Base-by-base conservation (phyloP, 1,140 invertebrate species). In the Idris sp. region DNA sequence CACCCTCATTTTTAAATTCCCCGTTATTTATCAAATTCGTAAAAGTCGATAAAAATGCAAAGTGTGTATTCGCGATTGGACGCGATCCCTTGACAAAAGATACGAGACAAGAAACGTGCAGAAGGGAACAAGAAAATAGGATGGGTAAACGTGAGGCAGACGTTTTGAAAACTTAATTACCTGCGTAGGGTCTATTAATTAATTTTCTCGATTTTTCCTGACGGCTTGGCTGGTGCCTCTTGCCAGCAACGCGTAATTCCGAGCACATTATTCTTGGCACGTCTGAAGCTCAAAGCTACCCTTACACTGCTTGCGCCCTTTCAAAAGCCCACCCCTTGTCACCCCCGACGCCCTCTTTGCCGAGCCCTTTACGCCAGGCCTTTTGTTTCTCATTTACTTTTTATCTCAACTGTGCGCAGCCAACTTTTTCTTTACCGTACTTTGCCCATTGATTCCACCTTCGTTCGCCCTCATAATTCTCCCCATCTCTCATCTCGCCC, bases 101-200 rank as follows among this genome's bases (percentile, higher is more conserved):
- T 18, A 11, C 14, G 33, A 18, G 8, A 48, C 41, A 41, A 40
- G 51, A 33, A 56, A 67, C 26, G 25, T n/a, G n/a, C n/a, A n/a
- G n/a, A 16, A 25, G 51, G 49, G 26, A 26, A 36, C n/a, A 7
- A 19, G 33, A 51, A 35, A 61, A 69, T 59, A 59, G 54, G 31
- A 61, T 62, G 67, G 35, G 67, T 62, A 71, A 72, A 83, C 79
- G 80, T n/a, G 81, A 84, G 77, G 74, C 78, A 82, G 81, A 81
- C 79, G 77, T 84, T 83, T 83, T 83, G 83, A 85, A 86, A 86
- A 86, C 84, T 86, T 86, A 84, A 86, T 85, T 86, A 86, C 82
- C 85, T 81, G 82, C 83, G 84, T 85, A 85, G 83, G 82, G 81
- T 82, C 81, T 81, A 87, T 86, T 85, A 85, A 87, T 86, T 87